phyloP scores from a whole-genome alignment of 2,113 vertebrate genomes.

The Lepisosteus osseus region DNA sequence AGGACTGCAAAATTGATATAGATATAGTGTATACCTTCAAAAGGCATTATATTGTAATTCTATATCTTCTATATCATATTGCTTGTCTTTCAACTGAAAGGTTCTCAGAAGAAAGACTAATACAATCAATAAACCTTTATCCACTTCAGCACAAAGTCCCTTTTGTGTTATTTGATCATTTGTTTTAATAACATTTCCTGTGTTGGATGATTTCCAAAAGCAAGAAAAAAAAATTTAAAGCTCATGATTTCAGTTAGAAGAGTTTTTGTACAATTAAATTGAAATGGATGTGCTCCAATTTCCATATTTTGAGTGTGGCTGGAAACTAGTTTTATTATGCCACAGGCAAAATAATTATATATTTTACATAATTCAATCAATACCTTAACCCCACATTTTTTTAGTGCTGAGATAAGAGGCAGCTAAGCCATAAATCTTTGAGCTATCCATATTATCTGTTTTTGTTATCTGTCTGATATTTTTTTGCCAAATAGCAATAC shows the following conservation, averaged over 20 bases:
- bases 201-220: constrained; percentile 54
- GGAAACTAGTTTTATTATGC: neutral
- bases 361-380: too few species aligned
- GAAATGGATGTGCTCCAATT: constrained; percentile 44
- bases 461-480: too few species aligned
- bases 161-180: constrained; percentile 48
- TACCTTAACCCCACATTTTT: too few species aligned
- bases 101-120: neutral
- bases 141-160: constrained; percentile 36
- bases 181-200: constrained; percentile 55
- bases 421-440: too few species aligned
- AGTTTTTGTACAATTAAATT: constrained; percentile 51
- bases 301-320: neutral
- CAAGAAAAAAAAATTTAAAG: constrained; percentile 46
- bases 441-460: too few species aligned
- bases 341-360: too few species aligned
- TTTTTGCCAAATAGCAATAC: too few species aligned
- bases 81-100: neutral
- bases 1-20: neutral
- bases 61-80: neutral
- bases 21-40: neutral
- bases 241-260: constrained; percentile 45
- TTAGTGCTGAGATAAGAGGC: too few species aligned
- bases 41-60: neutral
- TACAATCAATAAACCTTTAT: neutral